These are phyloP conservation scores for Helogale parvula DNA, from an alignment of 2,113 vertebrate genomes.

Conservation along the genomic window DNA sequence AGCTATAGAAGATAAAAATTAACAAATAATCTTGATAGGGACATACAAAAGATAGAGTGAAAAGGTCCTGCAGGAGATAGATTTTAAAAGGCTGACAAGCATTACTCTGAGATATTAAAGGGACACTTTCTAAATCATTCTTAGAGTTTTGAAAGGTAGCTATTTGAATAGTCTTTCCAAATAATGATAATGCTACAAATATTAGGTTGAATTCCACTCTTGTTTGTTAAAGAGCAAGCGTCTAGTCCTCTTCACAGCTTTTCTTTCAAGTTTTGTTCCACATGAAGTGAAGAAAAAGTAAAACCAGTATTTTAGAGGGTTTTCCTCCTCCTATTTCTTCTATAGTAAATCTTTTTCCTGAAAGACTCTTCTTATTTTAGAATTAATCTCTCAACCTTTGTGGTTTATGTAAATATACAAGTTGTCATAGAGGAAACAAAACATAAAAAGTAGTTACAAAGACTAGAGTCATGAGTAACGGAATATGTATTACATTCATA, in stretches of 20 bases:
- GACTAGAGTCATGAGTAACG: background rate
- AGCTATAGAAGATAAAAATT: background rate
- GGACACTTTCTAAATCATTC: background rate
- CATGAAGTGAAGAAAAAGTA: background rate
- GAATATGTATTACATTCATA: background rate
- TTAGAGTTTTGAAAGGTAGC: background rate
- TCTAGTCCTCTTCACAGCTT: background rate
- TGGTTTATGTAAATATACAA: conserved; percentile 3
- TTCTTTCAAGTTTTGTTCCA: background rate
- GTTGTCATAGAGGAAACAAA: conserved; percentile 24
- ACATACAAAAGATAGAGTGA: background rate
- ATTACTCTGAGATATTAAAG: background rate
- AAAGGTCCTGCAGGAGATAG: background rate
- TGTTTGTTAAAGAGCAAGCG: background rate
- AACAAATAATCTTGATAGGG: background rate
- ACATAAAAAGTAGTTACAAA: background rate
- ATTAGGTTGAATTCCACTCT: background rate
- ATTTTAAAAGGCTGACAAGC: background rate
- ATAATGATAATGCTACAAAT: background rate
- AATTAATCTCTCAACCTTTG: background rate
- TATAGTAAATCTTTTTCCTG: conserved; percentile 22
- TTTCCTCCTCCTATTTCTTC: background rate
- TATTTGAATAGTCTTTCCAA: background rate
- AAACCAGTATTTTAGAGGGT: background rate
- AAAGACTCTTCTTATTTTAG: background rate